A percentile compares a stretch with the other conserved stretches of the same genome.
phyloP scores from a whole-genome alignment of 2,113 vertebrate genomes.

The Rissa tridactyla region DNA sequence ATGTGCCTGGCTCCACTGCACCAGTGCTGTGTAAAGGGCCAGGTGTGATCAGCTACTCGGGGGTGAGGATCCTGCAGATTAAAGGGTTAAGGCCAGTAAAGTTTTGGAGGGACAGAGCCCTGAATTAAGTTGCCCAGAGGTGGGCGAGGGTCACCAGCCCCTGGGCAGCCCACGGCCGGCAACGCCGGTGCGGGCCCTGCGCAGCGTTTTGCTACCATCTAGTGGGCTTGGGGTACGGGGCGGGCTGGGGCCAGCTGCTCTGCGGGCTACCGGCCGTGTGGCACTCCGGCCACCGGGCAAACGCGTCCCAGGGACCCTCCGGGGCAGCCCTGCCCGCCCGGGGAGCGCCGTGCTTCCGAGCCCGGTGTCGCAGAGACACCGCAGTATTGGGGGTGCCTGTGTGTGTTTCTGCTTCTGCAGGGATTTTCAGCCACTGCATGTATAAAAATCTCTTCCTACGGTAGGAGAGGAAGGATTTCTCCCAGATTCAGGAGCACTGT shows the following conservation, averaged over 20 bases:
- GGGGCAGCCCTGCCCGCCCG: not conserved
- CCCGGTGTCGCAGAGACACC: not conserved
- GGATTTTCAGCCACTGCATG: not conserved
- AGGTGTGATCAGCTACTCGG: not conserved
- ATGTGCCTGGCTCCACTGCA: not conserved
- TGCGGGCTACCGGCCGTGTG: fast-evolving
- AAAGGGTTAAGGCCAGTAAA: not conserved
- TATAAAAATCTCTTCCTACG: fast-evolving
- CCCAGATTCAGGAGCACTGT: no score
- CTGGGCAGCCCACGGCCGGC: not conserved
- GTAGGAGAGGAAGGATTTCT: not conserved
- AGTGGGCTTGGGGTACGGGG: not conserved
- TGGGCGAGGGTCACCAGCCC: no score
- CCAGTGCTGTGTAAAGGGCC: fast-evolving
- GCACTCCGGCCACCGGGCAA: no score
- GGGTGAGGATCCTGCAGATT: not conserved
- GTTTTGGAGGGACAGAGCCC: not conserved
- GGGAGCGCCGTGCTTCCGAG: fast-evolving
- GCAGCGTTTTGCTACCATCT: conserved; percentile 50
- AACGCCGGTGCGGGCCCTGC: not conserved
- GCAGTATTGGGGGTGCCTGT: fast-evolving
- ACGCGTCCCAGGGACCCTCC: no score
- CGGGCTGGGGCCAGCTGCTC: not conserved
- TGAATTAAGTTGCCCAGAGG: fast-evolving
- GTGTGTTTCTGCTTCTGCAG: not conserved